Evolutionary conservation across 1,140 invertebrate genomes (phyloP), one percentile per base, ranked within the genome.

Genomic region (Saccostrea glomerata): DNA sequence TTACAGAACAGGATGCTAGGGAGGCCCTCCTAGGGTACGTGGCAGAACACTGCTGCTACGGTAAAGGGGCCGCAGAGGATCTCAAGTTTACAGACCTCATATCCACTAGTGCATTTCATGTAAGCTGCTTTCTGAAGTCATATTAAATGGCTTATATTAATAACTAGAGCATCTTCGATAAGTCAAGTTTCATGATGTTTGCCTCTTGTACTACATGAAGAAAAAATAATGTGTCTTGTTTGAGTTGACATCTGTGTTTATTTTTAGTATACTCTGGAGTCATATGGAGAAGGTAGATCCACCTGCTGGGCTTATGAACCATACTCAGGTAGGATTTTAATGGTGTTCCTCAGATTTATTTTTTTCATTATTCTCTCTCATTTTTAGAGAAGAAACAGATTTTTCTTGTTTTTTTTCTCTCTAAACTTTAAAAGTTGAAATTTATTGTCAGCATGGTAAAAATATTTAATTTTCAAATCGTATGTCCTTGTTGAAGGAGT

Each of bases 281-380:
- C 96, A n/a, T 96, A 96, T 92, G 96, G 95, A 13, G 96, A 96
- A 91, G 95, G 95, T 56, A 93, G 96, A 30, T 95, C 96, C 84
- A 96, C 96, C 15, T 92, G 94, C 30, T 96, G 96, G 96, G 94
- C 95, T 7, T 96, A 94, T 92, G 94, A 95, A 82, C 96, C 96
- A 3, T 96, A 96, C 90, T 93, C 91, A 82, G 95, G 95, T 93
- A 89, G 87, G 86, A 83, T 70, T 40, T 85, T 47, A 47, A 47
- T 2, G 47, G 47, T 47, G 47, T 2, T 5, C 47, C 9, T 47
- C 47, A 47, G 47, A 47, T 47, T 47, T 47, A 3, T 5, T 47
- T 47, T 47, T 47, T 5, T 47, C 47, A 47, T 9, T 7, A 9
- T 7, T 47, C 47, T 47, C 6, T 47, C 47, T 47, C 47, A 47